Conservation (phyloP, 1,140 invertebrate genomes). For the Apis laboriosa region DNA sequence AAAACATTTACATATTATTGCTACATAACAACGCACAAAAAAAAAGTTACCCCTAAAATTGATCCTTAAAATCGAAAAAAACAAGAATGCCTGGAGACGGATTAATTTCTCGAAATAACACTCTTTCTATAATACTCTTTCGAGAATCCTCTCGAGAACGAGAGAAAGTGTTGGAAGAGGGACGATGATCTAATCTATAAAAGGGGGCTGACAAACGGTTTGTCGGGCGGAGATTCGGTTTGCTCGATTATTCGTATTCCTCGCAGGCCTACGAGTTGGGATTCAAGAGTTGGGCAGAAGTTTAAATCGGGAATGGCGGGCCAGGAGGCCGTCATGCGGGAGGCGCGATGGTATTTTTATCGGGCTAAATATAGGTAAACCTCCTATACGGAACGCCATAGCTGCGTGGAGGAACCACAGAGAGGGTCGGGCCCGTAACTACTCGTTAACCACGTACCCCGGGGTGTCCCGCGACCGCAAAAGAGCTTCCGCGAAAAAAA, state of each 20-base stretch:
- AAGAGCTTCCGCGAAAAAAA: constrained; percentile 67
- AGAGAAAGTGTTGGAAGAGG: too few relatives aligned
- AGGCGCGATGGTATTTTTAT: constrained; percentile 80
- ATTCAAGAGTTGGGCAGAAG: constrained; percentile 58
- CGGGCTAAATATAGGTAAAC: constrained; percentile 79
- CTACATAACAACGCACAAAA: too few relatives aligned
- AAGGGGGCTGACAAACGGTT: background rate
- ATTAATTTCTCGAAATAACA: too few relatives aligned
- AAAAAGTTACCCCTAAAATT: too few relatives aligned
- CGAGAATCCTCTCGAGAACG: too few relatives aligned
- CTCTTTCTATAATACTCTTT: too few relatives aligned
- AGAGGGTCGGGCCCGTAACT: constrained; percentile 65
- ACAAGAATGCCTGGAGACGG: too few relatives aligned
- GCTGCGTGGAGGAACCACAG: constrained; percentile 51
- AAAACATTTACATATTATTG: too few relatives aligned
- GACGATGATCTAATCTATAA: too few relatives aligned
- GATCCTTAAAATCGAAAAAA: too few relatives aligned
- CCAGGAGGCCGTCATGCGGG: constrained; percentile 78
- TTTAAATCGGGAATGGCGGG: constrained; percentile 79
- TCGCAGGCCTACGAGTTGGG: constrained; percentile 24
- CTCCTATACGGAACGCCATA: constrained; percentile 74
- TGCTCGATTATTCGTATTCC: constrained; percentile 42
- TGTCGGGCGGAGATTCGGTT: background rate
- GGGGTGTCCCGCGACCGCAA: constrained; percentile 69
- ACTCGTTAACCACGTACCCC: constrained; percentile 71